Base-by-base conservation (phyloP, 2,113 vertebrate species). In the Lanius collurio region DNA sequence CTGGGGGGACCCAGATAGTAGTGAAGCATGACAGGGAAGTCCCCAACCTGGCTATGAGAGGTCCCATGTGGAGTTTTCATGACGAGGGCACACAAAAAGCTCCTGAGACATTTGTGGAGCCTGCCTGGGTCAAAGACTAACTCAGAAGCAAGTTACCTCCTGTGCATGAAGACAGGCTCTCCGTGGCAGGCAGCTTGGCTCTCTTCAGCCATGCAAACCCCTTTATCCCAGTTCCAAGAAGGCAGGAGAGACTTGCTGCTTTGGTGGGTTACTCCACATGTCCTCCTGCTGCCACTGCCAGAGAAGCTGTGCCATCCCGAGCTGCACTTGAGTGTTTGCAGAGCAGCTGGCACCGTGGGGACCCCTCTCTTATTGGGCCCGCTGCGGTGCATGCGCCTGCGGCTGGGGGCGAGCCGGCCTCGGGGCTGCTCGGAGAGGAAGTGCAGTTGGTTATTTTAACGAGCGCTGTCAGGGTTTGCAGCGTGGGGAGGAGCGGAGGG, bases 391-490 rank as follows among this genome's bases (percentile, higher is more conserved):
- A 1, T 9, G 41, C 8, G 26, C 19, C 50, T 76, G 47, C 8
- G 7, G 22, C 44, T 15, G 8, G 62, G 95, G 91, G 69, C 3
- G 42, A 92, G 96, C 90, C 41, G 1, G 20, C 89, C 55, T 64
- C 56, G 20, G 96, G 91, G 94, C 94, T 73, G 90, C 76, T 59
- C 3, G 6, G 80, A 47, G 95, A 98, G 98, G 98, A 98, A 98
- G 97, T 97, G 96, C 96, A 44, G 83, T 87, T 50, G 87, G 97
- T 97, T 98, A 94, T 97, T 98, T 98, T 96, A 94, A 96, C 93
- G 89, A 97, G 96, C 90, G 87, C 97, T 96, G 96, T 96, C 97
- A 89, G 96, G 55, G 94, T 91, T 96, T 70, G 81, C 31, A 80
- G 87, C 67, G 37, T 62, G 42, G 92, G 91, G 96, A 97, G 97